Percentiles rank a stretch among this genome's conserved stretches.
These are phyloP conservation scores for Caenorhabditis zanzibari DNA, from an alignment of 2,888 invertebrate species.

Conservation along the genomic window DNA sequence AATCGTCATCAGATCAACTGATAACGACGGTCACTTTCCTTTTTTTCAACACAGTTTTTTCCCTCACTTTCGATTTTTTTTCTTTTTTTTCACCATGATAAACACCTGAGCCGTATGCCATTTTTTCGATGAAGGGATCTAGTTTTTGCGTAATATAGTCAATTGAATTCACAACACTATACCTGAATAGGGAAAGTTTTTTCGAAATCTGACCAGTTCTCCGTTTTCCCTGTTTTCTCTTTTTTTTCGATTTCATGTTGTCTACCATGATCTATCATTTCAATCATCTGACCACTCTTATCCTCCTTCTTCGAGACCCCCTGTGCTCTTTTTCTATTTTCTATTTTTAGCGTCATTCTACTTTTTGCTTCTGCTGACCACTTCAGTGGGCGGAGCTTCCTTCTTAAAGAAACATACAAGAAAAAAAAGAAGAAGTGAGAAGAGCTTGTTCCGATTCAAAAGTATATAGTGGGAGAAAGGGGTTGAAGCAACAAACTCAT, in stretches of 20 bases:
- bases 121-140: conserved; percentile 15
- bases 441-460: conserved; percentile 53
- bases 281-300: conserved; percentile 52
- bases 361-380: conserved; percentile 31
- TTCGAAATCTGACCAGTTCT: conserved; percentile 55
- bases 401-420: conserved; percentile 42
- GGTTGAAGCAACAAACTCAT: conserved; percentile 54
- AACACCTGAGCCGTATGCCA: conserved; percentile 42
- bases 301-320: conserved; percentile 13
- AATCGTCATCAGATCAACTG: conserved; percentile 50
- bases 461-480: conserved; percentile 58
- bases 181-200: conserved; percentile 43
- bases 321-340: conserved; percentile 10
- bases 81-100: conserved; percentile 23
- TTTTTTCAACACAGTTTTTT: conserved; percentile 46
- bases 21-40: conserved; percentile 57
- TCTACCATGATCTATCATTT: conserved; percentile 8
- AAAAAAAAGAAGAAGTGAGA: conserved; percentile 25
- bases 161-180: conserved; percentile 36
- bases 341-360: conserved; percentile 17
- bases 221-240: background rate
- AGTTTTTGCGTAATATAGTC: conserved; percentile 42
- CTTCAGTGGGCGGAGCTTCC: conserved; percentile 39
- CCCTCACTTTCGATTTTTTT: conserved; percentile 49
- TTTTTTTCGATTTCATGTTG: conserved; percentile 25